phyloP scores from a whole-genome alignment of 2,888 invertebrate species.

The Lycocerus yunnanus region DNA sequence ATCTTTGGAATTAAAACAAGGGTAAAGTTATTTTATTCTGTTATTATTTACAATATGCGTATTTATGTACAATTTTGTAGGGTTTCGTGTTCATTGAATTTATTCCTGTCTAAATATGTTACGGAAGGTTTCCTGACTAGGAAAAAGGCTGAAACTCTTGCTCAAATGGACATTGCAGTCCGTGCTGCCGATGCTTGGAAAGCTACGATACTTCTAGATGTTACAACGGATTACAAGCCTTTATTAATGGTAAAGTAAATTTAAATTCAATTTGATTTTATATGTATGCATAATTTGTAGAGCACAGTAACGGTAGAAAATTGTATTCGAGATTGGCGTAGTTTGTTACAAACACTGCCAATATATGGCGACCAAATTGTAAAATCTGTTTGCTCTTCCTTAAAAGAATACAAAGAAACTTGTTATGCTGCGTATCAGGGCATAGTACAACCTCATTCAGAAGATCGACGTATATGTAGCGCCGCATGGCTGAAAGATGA shows the following conservation, averaged over 20 bases:
- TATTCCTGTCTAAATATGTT: slow-evolving; percentile 85
- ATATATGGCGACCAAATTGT: slow-evolving; percentile 76
- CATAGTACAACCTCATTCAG: slow-evolving; percentile 77
- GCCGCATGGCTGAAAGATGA: slow-evolving; percentile 93
- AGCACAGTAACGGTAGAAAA: slow-evolving; percentile 75
- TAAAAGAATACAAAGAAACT: slow-evolving; percentile 75
- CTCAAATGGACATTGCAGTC: slow-evolving; percentile 72
- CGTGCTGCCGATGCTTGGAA: slow-evolving; percentile 81
- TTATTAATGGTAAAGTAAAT: slow-evolving; percentile 61
- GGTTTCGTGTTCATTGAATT: slow-evolving; percentile 76
- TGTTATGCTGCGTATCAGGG: slow-evolving; percentile 75
- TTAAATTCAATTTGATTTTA: background rate
- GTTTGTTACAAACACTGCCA: slow-evolving; percentile 72
- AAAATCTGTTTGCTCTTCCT: slow-evolving; percentile 70
- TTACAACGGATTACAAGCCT: slow-evolving; percentile 68
- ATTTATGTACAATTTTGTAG: slow-evolving; percentile 47
- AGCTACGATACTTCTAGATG: slow-evolving; percentile 71
- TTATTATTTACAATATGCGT: slow-evolving; percentile 20
- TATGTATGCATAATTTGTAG: slow-evolving; percentile 56
- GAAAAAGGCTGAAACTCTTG: slow-evolving; percentile 67
- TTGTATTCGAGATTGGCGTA: slow-evolving; percentile 68
- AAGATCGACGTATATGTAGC: slow-evolving; percentile 79
- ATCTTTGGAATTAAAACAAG: slow-evolving; percentile 59
- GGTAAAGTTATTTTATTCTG: slow-evolving; percentile 52
- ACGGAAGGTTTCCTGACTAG: slow-evolving; percentile 84